A percentile compares a stretch with the other conserved stretches of the same genome.
These are phyloP conservation scores for Hesperophylax magnus DNA, from an alignment of 1,140 invertebrate species.

Conservation along the genomic window DNA sequence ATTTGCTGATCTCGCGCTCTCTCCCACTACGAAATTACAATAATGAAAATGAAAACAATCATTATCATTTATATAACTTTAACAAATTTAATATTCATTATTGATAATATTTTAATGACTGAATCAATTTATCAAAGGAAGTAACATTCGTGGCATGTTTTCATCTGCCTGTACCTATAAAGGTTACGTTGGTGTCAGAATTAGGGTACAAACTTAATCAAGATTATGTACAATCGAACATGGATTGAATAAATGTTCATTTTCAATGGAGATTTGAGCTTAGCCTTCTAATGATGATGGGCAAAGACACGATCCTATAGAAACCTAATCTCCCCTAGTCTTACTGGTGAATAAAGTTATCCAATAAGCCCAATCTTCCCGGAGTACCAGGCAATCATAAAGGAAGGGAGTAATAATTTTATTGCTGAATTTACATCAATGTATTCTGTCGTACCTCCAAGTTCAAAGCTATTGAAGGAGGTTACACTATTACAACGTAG, in stretches of 20 bases:
- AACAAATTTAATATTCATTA: too few relatives aligned
- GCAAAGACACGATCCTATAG: neutral
- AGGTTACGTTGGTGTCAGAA: neutral
- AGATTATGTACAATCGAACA: conserved; percentile 9
- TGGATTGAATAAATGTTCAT: conserved; percentile 26
- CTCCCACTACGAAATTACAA: too few relatives aligned
- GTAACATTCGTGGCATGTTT: neutral
- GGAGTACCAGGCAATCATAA: neutral
- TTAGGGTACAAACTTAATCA: conserved; percentile 26
- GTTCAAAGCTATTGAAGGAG: too few relatives aligned
- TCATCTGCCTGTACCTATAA: neutral
- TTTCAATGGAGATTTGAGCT: conserved; percentile 21
- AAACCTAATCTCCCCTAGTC: neutral
- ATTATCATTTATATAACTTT: too few relatives aligned
- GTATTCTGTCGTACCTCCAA: too few relatives aligned
- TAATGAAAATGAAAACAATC: too few relatives aligned
- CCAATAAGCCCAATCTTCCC: conserved; percentile 1
- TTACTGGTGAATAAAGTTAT: conserved; percentile 6
- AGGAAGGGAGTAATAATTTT: too few relatives aligned
- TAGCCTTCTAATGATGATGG: conserved; percentile 1
- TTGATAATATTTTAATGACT: neutral
- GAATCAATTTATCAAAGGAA: conserved; percentile 22
- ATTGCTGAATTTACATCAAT: too few relatives aligned
- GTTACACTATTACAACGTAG: too few relatives aligned
- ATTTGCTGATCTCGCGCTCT: too few relatives aligned